Base-by-base conservation (phyloP, 2,113 vertebrate species). In the Clarias gariepinus region DNA sequence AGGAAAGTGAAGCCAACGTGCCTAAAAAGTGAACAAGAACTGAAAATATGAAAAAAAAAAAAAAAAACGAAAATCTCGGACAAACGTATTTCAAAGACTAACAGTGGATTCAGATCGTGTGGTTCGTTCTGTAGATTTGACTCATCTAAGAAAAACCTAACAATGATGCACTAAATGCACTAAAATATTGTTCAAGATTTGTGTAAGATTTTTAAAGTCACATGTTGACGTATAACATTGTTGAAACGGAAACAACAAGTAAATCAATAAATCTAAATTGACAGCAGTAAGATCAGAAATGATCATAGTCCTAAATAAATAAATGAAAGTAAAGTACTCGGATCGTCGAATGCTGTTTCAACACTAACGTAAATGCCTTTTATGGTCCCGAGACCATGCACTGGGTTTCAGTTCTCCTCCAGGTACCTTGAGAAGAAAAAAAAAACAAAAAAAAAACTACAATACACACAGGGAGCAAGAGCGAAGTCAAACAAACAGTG, bases 371-470 rank as follows among this genome's bases (percentile, higher is more conserved):
- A 47, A 85, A 81, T 73, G 66, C n/a, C 78, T 28, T 79, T 86
- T 74, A 82, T 82, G 79, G 58, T 87, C 60, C 64, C 55, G 23
- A 73, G 47, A 69, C 33, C 73, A 63, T 58, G n/a, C 47, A 18
- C n/a, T 66, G 47, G 21, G 83, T 89, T 87, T 83, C 84, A 68
- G 55, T 86, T 89, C 85, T 61, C 74, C 66, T 86, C 57, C 68
- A 60, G 60, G 28, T 86, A 86, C 57, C 23, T 69, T 55, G n/a
- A 66, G 58, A 78, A 79, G 28, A 55, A 60, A 25, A 52, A 25
- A 88, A 82, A 82, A 33, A 41, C 4, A 41, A 4, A n/a, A 36
- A 36, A 36, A 36, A 36, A 36, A 36, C 52, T 78, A 30, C 76
- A 28, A 58, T 68, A 82, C 84, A 16, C 61, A 73, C 28, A 55